Evolutionary conservation across 1,140 invertebrate species (phyloP), one percentile per base, ranked within the genome.

Genomic region (Heliconius eleuchia): DNA sequence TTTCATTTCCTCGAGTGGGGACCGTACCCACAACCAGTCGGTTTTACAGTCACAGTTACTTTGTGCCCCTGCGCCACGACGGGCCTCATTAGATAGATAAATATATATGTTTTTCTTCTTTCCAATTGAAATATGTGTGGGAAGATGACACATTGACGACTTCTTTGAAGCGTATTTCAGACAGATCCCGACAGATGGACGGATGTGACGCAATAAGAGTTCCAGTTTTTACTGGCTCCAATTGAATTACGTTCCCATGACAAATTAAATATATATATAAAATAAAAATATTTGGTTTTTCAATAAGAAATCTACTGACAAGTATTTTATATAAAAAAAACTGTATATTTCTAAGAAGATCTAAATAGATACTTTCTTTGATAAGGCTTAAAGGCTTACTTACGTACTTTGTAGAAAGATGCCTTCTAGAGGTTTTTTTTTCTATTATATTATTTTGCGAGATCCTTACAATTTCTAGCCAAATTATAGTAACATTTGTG

Each of bases 351-450:
- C 27, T 46, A 7, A 73, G 9, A 73, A 73, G 46, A 50, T 46
- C 72, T 27, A 50, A 73, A 50, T 73, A 46, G 39, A 73, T 73
- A 73, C 39, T 73, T 73, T 46, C 72, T 46, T 73, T 73, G 46
- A 46, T 73, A 73, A 73, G 39, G 46, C 39, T 73, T 73, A n/a
- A 73, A 46, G 37, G 37, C 34, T 57, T 55, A 30, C 34, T 57
- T 55, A 30, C 60, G 60, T 27, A 66, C 60, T 16, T 66, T 27
- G 60, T 66, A 66, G 60, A 27, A 66, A 66, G 23, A 16, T 66
- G 39, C 37, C 42, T 73, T 23, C 13, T 50, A 50, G n/a, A 18
- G n/a, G 39, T 73, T 3, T 50, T 19, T 73, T 39, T 73, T 46
- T 23, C 23, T 23, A 23, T 23, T 50, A 6, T 27, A 16, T 30